Evolutionary conservation across 2,888 invertebrate genomes (phyloP), one percentile per base, ranked within the genome.

Genomic region (Temnothorax unifasciatus): DNA sequence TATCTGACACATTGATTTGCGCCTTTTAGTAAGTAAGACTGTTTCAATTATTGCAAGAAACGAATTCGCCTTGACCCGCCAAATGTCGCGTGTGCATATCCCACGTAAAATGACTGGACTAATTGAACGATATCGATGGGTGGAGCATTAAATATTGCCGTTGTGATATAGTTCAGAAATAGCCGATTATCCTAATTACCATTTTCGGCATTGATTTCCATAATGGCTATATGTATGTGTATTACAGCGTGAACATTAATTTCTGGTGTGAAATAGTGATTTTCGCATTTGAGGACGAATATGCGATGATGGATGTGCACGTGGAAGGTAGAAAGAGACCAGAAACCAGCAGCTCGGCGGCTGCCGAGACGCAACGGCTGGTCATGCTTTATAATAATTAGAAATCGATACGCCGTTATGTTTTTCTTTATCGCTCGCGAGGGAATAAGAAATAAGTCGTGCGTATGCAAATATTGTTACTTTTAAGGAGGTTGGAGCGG

Each of bases 361-460:
- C 52, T 63, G 64, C 11, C 9, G 69, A 38, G 25, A 21, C 34
- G 15, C 63, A 74, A 38, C 84, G 85, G 86, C 84, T 85, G 74
- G 85, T 85, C 69, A 82, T 38, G 73, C 73, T 66, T 50, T 54
- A 52, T 50, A 66, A 59, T 84, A 88, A 88, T 83, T 66, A 84
- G 84, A 88, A 90, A 90, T 88, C 87, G 86, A 90, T 90, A 88
- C 25, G 47, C 71, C 59, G 34, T 85, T 71, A 71, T 79, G 85
- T 57, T 79, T 84, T 75, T 57, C 29, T 85, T 74, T 59, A 86
- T 79, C 75, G 63, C 68, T 54, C 63, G 11, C 61, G 54, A 84
- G 50, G 61, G 66, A 76, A 52, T 81, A 69, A 61, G 81, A 59
- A 83, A 85, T 66, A 66, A 47, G n/a, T 69, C 59, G 13, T 54